phyloP scores from a whole-genome alignment of 2,888 invertebrate species.

The Nomada ferruginata region DNA sequence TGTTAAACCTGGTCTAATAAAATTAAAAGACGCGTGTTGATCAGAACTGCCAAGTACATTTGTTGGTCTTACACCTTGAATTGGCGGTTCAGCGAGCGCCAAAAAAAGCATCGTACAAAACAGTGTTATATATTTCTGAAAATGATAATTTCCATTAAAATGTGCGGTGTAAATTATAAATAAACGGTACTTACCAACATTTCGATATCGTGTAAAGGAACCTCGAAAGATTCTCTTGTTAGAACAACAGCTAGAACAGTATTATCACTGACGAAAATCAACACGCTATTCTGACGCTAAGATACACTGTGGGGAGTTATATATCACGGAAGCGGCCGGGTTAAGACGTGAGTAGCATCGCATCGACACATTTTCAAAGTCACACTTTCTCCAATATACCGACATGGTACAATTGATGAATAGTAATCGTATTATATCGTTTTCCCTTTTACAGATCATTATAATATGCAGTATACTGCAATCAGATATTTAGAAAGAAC shows the following conservation, averaged over 20 bases:
- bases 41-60: constrained; percentile 78
- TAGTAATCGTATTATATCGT: constrained; percentile 52
- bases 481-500: background rate
- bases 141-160: constrained; percentile 15
- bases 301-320: constrained; percentile 75
- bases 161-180: background rate
- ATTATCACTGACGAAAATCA: constrained; percentile 69
- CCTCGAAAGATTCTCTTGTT: background rate
- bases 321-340: constrained; percentile 78
- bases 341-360: constrained; percentile 76
- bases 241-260: constrained; percentile 12
- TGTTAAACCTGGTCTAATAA: constrained; percentile 79
- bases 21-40: constrained; percentile 81
- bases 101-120: constrained; percentile 48
- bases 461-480: constrained; percentile 2
- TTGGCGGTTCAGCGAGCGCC: constrained; percentile 63
- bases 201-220: constrained; percentile 4
- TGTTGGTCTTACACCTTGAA: constrained; percentile 73
- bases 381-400: constrained; percentile 74
- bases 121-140: constrained; percentile 68
- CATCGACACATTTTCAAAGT: constrained; percentile 57
- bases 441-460: constrained; percentile 35
- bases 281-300: constrained; percentile 67
- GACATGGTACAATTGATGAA: constrained; percentile 62
- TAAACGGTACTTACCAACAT: constrained; percentile 71